Percentiles rank a stretch among this genome's conserved stretches.
phyloP scores from a whole-genome alignment of 2,113 vertebrate genomes.

The Dromiciops gliroides region DNA sequence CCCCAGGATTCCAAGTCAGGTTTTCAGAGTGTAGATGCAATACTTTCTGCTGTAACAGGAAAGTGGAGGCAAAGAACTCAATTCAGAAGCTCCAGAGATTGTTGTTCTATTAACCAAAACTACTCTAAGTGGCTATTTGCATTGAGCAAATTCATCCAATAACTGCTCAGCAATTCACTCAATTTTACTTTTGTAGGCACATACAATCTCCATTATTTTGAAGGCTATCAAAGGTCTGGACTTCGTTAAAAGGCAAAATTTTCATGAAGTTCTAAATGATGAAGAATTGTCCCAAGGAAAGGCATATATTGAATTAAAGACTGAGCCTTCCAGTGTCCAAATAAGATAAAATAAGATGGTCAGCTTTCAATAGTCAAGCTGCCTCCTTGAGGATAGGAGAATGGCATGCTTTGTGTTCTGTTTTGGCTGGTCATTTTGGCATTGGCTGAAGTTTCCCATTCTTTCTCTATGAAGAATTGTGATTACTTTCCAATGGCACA shows the following conservation, averaged over 20 bases:
- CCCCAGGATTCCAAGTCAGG: background rate
- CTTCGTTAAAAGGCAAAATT: background rate
- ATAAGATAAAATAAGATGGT: background rate
- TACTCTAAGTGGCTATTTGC: background rate
- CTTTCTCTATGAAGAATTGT: background rate
- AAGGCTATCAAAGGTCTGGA: background rate
- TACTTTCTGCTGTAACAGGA: background rate
- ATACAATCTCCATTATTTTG: background rate
- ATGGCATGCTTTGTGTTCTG: background rate
- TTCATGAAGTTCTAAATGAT: background rate
- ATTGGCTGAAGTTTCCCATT: slow-evolving; percentile 23
- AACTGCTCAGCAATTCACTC: background rate
- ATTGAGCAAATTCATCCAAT: too few species aligned
- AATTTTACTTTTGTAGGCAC: too few species aligned
- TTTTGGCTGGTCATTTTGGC: slow-evolving; percentile 47
- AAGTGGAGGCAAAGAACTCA: background rate
- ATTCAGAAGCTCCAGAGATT: background rate
- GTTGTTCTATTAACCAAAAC: background rate
- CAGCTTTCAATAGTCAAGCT: background rate
- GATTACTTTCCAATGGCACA: background rate
- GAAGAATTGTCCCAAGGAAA: background rate
- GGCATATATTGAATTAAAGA: background rate
- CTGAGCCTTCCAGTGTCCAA: background rate
- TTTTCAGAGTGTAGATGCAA: background rate
- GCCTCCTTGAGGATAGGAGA: slow-evolving; percentile 7